Evolutionary conservation across 2,113 vertebrate species (phyloP), one percentile per base, ranked within the genome.

Genomic region (Muscicapa adusta): DNA sequence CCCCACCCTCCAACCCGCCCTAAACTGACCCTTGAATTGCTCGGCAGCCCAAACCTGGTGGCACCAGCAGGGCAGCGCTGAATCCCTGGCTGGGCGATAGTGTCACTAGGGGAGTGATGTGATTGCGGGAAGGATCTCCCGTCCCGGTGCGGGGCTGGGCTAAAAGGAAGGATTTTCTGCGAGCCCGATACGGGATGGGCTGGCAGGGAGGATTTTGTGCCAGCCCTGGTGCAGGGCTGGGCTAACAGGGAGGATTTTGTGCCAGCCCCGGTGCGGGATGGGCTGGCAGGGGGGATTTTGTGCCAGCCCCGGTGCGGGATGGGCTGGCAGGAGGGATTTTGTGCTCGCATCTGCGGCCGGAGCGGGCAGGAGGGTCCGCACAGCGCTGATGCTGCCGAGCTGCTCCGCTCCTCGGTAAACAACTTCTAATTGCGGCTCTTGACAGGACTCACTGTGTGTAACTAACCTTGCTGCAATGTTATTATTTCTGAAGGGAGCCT

Each of bases 401-500:
- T 60, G 1, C 48, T 95, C 26, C 3, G 2, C 90, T 81, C 67
- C 5, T 23, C 12, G 88, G 96, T 97, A 97, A 97, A 97, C 97
- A 97, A 75, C 96, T 93, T 91, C 96, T 97, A 96, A 97, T 96
- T 97, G 97, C 26, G 15, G 75, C 93, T 91, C 75, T 47, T 97
- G 97, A 96, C 96, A 96, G 95, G 85, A 51, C 95, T 94, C 96
- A 70, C 68, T 1, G 51, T 68, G 92, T 94, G 45, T 81, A 96
- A 94, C 95, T 92, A 79, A 95, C 92, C 94, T 95, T 71, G 94
- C 94, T 63, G 94, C 96, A 91, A 67, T 77, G 94, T 88, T 97
- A 71, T 96, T 96, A 91, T 96, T 97, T 93, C 93, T 94, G 94
- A 97, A 96, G 94, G 95, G 92, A 96, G 93, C 83, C 81, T 96